These are phyloP conservation scores for Galaxea fascicularis DNA, from an alignment of 92 coral and sea anemone species.

Conservation along the genomic window DNA sequence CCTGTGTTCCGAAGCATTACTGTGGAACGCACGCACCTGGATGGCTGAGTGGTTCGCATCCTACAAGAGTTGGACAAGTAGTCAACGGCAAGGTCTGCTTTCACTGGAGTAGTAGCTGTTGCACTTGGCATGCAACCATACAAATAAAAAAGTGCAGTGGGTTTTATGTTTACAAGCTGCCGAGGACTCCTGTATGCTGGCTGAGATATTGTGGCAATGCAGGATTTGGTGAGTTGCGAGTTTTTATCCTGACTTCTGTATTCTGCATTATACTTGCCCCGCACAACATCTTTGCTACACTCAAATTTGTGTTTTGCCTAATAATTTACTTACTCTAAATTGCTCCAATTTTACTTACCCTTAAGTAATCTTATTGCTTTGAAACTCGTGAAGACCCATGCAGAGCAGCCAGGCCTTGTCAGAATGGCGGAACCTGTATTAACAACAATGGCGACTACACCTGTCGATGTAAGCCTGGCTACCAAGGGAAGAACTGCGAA, in stretches of 20 bases:
- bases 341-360: too few relatives aligned
- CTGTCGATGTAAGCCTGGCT: constrained; percentile 49
- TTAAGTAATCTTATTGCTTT: too few relatives aligned
- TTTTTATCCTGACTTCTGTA: background rate
- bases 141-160: constrained; percentile 41
- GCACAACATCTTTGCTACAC: too few relatives aligned
- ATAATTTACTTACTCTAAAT: too few relatives aligned
- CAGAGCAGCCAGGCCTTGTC: constrained; percentile 39
- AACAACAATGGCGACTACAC: constrained; percentile 31
- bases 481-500: constrained; percentile 52
- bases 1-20: constrained; percentile 37
- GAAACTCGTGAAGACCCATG: constrained; percentile 24
- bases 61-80: constrained; percentile 32
- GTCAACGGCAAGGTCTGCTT: constrained; percentile 49
- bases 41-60: constrained; percentile 37
- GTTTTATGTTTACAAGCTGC: constrained; percentile 42
- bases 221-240: background rate
- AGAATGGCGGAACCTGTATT: constrained; percentile 39
- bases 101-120: constrained; percentile 50
- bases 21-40: constrained; percentile 67
- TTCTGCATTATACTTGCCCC: background rate
- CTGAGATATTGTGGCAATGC: constrained; percentile 54
- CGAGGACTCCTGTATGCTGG: constrained; percentile 31
- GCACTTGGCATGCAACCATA: constrained; percentile 34
- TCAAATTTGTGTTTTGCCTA: too few relatives aligned